Conservation (phyloP, 2,113 vertebrate genomes). For the Seriola quinqueradiata region DNA sequence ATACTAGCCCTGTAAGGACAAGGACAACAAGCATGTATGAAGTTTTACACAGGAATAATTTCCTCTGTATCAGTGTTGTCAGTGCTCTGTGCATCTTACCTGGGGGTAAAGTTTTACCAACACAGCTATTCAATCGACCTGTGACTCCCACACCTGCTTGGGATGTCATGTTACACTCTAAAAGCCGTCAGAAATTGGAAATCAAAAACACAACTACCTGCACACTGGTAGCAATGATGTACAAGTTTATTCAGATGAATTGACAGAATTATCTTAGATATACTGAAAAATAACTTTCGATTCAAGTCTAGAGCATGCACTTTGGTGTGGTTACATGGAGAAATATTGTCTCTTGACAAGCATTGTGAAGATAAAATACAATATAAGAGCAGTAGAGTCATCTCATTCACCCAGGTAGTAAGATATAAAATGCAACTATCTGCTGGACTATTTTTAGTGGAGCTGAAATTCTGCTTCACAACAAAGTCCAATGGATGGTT, state of each 20-base stretch:
- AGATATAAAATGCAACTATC: conserved; percentile 30
- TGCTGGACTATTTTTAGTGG: conserved; percentile 24
- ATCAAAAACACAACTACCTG: conserved; percentile 7
- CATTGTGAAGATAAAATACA: conserved; percentile 31
- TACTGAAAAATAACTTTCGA: conserved; percentile 32
- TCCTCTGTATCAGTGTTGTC: background rate
- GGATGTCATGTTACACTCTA: background rate
- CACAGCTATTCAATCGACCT: no score
- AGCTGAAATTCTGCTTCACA: conserved; percentile 26
- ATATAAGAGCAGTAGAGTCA: conserved; percentile 17
- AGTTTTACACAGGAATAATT: no score
- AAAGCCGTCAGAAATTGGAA: background rate
- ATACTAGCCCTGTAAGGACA: background rate
- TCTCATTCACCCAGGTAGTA: conserved; percentile 8
- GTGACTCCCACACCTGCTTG: background rate
- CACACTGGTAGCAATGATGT: background rate
- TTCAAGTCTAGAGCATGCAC: conserved; percentile 49
- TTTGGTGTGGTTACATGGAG: conserved; percentile 52
- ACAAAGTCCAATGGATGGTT: conserved; percentile 9
- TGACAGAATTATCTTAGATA: conserved; percentile 9
- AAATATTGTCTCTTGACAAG: conserved; percentile 38
- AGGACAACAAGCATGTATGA: no score
- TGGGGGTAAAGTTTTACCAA: background rate
- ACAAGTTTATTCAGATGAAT: conserved; percentile 60
- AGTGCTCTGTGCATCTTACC: background rate